Percentiles rank a stretch among this genome's conserved stretches.
These are phyloP conservation scores for Oreochromis aureus DNA, from an alignment of 2,113 vertebrate species.

Conservation along the genomic window DNA sequence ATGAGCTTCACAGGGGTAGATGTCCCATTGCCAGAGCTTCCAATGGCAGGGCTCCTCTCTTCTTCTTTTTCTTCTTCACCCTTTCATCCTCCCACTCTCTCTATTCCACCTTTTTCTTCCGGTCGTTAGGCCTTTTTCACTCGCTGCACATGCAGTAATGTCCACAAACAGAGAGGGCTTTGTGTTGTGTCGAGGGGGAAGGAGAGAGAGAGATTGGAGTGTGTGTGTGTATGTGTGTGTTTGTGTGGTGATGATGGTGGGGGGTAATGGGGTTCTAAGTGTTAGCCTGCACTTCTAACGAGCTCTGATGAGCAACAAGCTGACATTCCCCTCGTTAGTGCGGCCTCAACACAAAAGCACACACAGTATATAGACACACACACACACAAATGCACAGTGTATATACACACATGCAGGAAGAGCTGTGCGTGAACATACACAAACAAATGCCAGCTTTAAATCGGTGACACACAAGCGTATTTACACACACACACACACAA, in stretches of 20 bases:
- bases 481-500: not conserved
- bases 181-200: constrained; percentile 48
- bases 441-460: not conserved
- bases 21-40: not conserved
- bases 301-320: constrained; percentile 56
- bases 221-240: constrained; percentile 20
- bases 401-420: not conserved
- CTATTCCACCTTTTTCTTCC: constrained; percentile 52
- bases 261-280: constrained; percentile 39
- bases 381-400: not conserved
- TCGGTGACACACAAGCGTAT: not conserved
- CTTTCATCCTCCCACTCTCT: not conserved
- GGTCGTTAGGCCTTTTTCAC: constrained; percentile 56
- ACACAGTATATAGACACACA: not conserved
- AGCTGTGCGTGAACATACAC: not conserved
- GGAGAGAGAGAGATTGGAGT: not conserved
- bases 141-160: constrained; percentile 45
- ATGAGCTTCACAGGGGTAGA: not conserved
- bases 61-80: not conserved
- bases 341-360: constrained; percentile 31
- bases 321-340: constrained; percentile 58
- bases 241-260: not conserved
- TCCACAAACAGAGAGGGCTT: constrained; percentile 70
- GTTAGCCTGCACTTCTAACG: constrained; percentile 56
- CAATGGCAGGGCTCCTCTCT: not conserved